Percentiles rank a stretch among this genome's conserved stretches.
Conservation (phyloP, 2,888 invertebrate genomes). For the Papilio demoleus region DNA sequence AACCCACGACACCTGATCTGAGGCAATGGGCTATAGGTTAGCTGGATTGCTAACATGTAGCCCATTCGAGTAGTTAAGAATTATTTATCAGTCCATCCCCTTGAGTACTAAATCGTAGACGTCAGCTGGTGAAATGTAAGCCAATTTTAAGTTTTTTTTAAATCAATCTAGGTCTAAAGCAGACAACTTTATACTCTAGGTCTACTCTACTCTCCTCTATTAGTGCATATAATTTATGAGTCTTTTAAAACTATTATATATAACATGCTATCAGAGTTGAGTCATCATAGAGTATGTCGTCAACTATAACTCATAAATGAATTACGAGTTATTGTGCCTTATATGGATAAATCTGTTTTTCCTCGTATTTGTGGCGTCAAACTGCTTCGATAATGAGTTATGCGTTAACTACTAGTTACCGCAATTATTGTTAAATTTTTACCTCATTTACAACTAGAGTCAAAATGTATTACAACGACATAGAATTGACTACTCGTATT, state of each 20-base stretch:
- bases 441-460: neutral
- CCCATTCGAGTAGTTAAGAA: too few relatives aligned
- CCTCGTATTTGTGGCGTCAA: slow-evolving; percentile 28
- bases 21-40: slow-evolving; percentile 61
- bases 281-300: slow-evolving; percentile 28
- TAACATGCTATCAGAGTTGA: slow-evolving; percentile 47
- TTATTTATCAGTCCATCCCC: too few relatives aligned
- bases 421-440: slow-evolving; percentile 6
- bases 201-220: neutral
- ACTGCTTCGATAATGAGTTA: slow-evolving; percentile 15
- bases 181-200: neutral
- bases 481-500: too few relatives aligned
- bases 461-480: neutral
- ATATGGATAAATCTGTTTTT: slow-evolving; percentile 45
- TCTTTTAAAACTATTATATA: too few relatives aligned
- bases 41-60: neutral
- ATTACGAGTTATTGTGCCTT: slow-evolving; percentile 40
- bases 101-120: too few relatives aligned
- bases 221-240: slow-evolving; percentile 17
- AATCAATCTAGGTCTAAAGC: too few relatives aligned
- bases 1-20: slow-evolving; percentile 70
- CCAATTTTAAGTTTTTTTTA: too few relatives aligned
- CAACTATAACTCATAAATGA: slow-evolving; percentile 18
- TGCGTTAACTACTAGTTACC: neutral
- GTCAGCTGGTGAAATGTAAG: too few relatives aligned